Percentiles rank a stretch among this genome's conserved stretches.
These are phyloP conservation scores for Epizoanthus fatuus DNA, from an alignment of 92 coral and sea anemone species.

Conservation along the genomic window DNA sequence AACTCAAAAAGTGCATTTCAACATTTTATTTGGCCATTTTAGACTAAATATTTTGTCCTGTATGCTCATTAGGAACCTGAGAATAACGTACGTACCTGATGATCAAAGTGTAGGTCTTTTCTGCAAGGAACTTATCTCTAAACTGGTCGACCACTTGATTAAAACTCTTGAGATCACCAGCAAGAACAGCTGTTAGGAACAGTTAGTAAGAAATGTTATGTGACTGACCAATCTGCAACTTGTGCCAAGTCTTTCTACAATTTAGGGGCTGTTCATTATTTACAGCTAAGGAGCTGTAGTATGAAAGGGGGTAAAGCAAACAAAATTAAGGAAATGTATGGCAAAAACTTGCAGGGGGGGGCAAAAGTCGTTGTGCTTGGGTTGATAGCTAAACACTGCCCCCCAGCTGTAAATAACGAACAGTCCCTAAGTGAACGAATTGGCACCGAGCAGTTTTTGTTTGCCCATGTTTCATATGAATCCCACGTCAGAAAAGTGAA, in stretches of 20 bases:
- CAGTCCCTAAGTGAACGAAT: neutral
- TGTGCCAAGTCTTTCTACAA: neutral
- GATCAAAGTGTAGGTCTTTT: conserved; percentile 95
- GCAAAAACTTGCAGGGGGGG: no score
- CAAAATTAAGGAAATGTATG: no score
- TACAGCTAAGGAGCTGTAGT: no score
- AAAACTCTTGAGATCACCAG: conserved; percentile 97
- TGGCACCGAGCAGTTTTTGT: no score
- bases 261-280: neutral
- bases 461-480: no score
- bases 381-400: neutral
- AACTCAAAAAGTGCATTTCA: no score
- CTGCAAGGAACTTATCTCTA: conserved; percentile 94
- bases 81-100: conserved; percentile 69
- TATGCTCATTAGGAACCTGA: neutral
- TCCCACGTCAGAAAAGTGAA: no score
- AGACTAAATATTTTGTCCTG: no score
- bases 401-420: neutral
- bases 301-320: no score
- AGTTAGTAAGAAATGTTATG: neutral
- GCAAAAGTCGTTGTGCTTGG: no score
- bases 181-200: conserved; percentile 81
- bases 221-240: neutral
- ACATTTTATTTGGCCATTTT: no score
- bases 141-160: conserved; percentile 95